These are phyloP conservation scores for Drosophila vallismaia DNA, from an alignment of 2,888 invertebrate genomes.

Conservation along the genomic window DNA sequence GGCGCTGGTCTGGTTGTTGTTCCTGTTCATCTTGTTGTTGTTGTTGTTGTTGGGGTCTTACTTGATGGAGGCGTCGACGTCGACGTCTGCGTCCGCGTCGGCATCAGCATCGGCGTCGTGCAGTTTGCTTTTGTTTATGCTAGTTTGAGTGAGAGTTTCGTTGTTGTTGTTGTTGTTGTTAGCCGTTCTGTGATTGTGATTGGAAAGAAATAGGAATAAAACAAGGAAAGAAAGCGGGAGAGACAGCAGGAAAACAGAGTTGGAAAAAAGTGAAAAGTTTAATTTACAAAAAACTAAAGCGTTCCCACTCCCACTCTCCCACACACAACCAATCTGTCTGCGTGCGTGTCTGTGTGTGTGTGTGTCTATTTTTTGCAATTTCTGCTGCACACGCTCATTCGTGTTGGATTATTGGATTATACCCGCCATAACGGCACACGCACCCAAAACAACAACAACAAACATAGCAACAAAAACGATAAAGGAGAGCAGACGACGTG, in stretches of 20 bases:
- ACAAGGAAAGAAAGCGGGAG: slow-evolving; percentile 18
- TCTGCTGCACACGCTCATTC: slow-evolving; percentile 74
- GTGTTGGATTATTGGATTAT: slow-evolving; percentile 80
- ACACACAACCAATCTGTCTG: slow-evolving; percentile 4
- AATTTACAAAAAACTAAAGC: slow-evolving; percentile 69
- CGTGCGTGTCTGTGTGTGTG: slow-evolving; percentile 39
- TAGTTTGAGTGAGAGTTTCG: slow-evolving; percentile 48
- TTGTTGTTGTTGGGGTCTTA: slow-evolving; percentile 21
- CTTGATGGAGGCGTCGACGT: background rate
- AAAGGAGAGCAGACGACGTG: slow-evolving; percentile 37
- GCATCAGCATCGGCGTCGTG: slow-evolving; percentile 34
- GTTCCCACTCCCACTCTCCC: background rate
- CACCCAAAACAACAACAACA: slow-evolving; percentile 27
- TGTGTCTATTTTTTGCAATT: slow-evolving; percentile 71
- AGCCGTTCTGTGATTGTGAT: slow-evolving; percentile 45
- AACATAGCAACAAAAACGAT: slow-evolving; percentile 30
- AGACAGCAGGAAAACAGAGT: slow-evolving; percentile 41
- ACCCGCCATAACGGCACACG: slow-evolving; percentile 65
- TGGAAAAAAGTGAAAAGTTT: slow-evolving; percentile 74
- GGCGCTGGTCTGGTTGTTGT: slow-evolving; percentile 12
- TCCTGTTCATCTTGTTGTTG: slow-evolving; percentile 54
- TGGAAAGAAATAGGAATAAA: slow-evolving; percentile 28
- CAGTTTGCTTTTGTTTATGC: slow-evolving; percentile 31
- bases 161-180: slow-evolving; percentile 37
- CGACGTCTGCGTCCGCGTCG: slow-evolving; percentile 18